Percentiles rank a stretch among this genome's conserved stretches.
These are phyloP conservation scores for Ceratothoa steindachneri DNA, from an alignment of 2,888 invertebrate genomes.

Conservation along the genomic window DNA sequence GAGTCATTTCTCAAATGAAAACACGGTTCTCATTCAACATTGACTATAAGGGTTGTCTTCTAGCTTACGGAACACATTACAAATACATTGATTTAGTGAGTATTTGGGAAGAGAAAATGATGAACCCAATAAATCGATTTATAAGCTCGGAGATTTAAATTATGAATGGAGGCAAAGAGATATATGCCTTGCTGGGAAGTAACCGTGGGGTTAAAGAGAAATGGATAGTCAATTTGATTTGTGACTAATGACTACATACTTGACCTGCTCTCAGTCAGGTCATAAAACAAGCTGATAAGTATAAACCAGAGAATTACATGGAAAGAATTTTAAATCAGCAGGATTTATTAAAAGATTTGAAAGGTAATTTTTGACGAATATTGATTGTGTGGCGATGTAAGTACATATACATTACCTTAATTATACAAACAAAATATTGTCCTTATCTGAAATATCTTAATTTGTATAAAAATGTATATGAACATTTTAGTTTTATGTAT, in stretches of 20 bases:
- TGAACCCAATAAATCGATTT: no score
- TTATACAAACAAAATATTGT: not conserved
- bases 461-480: not conserved
- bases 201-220: no score
- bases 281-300: no score
- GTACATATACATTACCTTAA: not conserved
- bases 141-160: no score
- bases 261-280: no score
- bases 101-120: not conserved
- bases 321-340: no score
- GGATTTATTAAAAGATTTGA: no score
- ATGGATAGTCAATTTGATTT: no score
- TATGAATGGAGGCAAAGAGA: no score
- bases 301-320: no score
- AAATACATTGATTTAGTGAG: not conserved
- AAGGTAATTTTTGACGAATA: not conserved
- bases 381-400: not conserved
- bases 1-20: not conserved
- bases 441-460: not conserved
- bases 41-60: not conserved
- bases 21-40: not conserved
- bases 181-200: no score
- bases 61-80: not conserved
- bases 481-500: not conserved
- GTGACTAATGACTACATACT: no score